phyloP scores from a whole-genome alignment of 2,797 vertebrate genomes.

The Semaprochilodus insignis region DNA sequence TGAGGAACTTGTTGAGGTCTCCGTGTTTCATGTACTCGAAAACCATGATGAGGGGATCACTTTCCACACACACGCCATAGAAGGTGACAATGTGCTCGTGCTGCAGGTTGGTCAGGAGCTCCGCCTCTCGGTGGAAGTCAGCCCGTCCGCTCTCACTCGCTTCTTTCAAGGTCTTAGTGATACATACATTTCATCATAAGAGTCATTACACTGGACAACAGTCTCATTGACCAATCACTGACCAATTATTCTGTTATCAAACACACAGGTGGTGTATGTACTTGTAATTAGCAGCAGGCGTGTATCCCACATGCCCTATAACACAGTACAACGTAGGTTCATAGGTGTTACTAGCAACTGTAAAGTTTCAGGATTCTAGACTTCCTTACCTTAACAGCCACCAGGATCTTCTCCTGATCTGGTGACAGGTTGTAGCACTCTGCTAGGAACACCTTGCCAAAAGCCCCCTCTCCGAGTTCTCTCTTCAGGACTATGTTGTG shows the following conservation, averaged over 20 bases:
- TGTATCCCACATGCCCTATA: background rate
- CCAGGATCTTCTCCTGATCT: conserved; percentile 96
- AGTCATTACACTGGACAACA: background rate
- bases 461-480: conserved; percentile 97
- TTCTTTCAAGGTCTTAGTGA: conserved; percentile 91
- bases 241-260: background rate
- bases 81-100: conserved; percentile 98
- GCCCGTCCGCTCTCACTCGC: conserved; percentile 96
- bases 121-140: conserved; percentile 96
- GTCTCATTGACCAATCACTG: background rate
- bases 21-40: conserved; percentile 99
- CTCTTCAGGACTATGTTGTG: conserved; percentile 97
- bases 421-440: conserved; percentile 96
- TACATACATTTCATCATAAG: background rate
- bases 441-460: conserved; percentile 97
- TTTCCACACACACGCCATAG: conserved; percentile 96
- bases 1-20: conserved; percentile 98
- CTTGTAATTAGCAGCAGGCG: background rate
- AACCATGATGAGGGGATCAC: conserved; percentile 98
- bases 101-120: conserved; percentile 96
- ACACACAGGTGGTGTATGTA: too few species aligned
- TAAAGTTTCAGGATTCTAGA: background rate
- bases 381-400: conserved; percentile 92
- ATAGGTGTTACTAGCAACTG: background rate
- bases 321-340: background rate